phyloP scores from a whole-genome alignment of 2,888 invertebrate genomes.

The Zootermopsis nevadensis region DNA sequence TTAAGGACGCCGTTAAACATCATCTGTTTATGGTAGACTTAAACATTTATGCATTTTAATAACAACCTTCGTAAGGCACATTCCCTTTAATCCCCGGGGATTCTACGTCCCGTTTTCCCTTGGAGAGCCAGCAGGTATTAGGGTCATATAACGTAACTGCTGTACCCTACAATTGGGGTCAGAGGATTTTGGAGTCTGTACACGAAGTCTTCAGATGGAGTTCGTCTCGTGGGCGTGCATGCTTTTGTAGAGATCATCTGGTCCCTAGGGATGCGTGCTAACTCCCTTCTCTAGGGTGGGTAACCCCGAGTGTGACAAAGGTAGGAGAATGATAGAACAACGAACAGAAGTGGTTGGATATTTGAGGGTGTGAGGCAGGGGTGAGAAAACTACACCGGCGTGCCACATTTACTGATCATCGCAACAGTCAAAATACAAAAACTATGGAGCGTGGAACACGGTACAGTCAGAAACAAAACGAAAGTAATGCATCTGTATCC shows the following conservation, averaged over 20 bases:
- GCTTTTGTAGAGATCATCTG: background rate
- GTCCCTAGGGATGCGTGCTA: background rate
- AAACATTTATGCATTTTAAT: too few relatives aligned
- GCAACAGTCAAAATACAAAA: too few relatives aligned
- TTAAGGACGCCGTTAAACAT: too few relatives aligned
- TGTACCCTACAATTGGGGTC: background rate
- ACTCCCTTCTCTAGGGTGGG: background rate
- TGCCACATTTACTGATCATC: too few relatives aligned
- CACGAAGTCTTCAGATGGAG: background rate
- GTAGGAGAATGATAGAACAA: background rate
- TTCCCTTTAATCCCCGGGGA: background rate
- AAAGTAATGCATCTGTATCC: too few relatives aligned
- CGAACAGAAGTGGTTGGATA: background rate
- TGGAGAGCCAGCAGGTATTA: background rate
- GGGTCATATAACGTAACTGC: conserved; percentile 7
- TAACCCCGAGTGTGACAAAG: background rate
- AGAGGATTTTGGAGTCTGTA: background rate
- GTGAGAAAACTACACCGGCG: too few relatives aligned
- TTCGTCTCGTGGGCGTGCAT: background rate
- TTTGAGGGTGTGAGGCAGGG: too few relatives aligned
- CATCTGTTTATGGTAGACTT: too few relatives aligned
- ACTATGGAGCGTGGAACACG: too few relatives aligned
- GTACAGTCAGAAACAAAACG: too few relatives aligned
- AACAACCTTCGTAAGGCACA: background rate
- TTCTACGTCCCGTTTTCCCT: background rate